A percentile compares a stretch with the other conserved stretches of the same genome.
Evolutionary conservation across 2,888 invertebrate species (phyloP).

Genomic region (Macaria notata): DNA sequence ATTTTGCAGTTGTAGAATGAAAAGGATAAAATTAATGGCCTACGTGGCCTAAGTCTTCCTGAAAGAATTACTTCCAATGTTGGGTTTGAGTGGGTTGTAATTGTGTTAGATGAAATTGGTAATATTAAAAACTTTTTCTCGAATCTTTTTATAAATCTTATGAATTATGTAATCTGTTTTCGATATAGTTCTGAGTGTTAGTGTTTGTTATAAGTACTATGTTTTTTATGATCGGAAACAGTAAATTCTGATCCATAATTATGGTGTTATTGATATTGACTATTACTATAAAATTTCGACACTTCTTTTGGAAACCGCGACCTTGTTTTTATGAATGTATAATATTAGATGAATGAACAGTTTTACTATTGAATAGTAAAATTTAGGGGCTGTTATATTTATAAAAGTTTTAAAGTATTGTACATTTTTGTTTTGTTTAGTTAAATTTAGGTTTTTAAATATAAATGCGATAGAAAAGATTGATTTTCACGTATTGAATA

Average conservation of each 20-base stretch:
- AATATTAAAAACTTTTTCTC: constrained; percentile 41
- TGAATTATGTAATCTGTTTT: constrained; percentile 40
- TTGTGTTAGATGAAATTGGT: constrained; percentile 8
- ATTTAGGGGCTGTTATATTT: constrained; percentile 78
- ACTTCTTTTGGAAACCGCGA: constrained; percentile 68
- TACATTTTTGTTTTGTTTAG: constrained; percentile 63
- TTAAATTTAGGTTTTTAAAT: constrained; percentile 52
- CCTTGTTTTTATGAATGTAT: constrained; percentile 62
- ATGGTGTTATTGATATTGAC: constrained; percentile 34
- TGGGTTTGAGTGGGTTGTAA: constrained; percentile 16
- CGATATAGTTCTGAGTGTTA: constrained; percentile 41
- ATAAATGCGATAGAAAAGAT: constrained; percentile 30
- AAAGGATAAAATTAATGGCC: constrained; percentile 23
- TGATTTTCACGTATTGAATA: no score
- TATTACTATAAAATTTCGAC: constrained; percentile 61
- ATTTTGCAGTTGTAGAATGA: not conserved
- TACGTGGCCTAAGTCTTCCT: constrained; percentile 30
- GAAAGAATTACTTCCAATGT: constrained; percentile 24
- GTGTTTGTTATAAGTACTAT: constrained; percentile 32
- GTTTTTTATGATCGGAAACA: constrained; percentile 25
- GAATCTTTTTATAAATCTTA: constrained; percentile 46
- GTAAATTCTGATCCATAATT: constrained; percentile 30
- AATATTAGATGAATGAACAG: constrained; percentile 60
- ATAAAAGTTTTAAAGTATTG: constrained; percentile 64
- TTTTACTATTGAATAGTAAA: constrained; percentile 80